Evolutionary conservation across 2,888 invertebrate species (phyloP).

Genomic region (Mythimna impura): DNA sequence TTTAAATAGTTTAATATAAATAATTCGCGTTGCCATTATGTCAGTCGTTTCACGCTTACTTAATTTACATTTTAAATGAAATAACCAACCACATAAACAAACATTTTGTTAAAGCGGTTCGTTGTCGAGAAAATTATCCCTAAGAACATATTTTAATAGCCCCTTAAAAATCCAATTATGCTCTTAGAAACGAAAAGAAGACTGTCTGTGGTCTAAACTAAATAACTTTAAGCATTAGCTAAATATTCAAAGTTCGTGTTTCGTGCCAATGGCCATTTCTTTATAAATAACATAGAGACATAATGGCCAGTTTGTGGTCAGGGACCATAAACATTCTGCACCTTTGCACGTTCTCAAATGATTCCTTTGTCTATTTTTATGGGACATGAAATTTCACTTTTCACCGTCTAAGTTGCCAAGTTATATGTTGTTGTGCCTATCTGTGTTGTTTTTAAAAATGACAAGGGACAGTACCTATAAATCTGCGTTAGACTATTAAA

Average conservation of each 20-base stretch:
- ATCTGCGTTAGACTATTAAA: no score
- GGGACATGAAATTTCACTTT: conserved; percentile 77
- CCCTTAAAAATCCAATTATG: conserved; percentile 51
- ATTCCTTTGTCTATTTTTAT: conserved; percentile 82
- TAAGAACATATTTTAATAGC: conserved; percentile 23
- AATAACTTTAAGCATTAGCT: conserved; percentile 62
- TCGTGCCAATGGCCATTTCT: conserved; percentile 62
- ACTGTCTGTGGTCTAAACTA: conserved; percentile 63
- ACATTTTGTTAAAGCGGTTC: conserved; percentile 18
- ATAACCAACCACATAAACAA: conserved; percentile 16
- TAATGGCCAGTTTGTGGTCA: conserved; percentile 73
- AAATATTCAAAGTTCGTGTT: conserved; percentile 56
- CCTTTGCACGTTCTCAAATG: conserved; percentile 77
- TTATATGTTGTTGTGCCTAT: neutral
- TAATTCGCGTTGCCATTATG: neutral
- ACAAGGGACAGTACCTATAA: neutral
- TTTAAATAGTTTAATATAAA: neutral
- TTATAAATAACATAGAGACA: conserved; percentile 77
- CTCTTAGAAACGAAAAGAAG: conserved; percentile 48
- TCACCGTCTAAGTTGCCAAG: conserved; percentile 18
- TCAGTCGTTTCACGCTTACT: neutral
- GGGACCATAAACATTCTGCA: conserved; percentile 75
- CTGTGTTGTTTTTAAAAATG: neutral
- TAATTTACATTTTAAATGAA: conserved; percentile 21
- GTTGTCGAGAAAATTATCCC: conserved; percentile 15